Evolutionary conservation across 2,797 vertebrate species (phyloP), one percentile per base, ranked within the genome.

Genomic region (Spinus olivaceus): DNA sequence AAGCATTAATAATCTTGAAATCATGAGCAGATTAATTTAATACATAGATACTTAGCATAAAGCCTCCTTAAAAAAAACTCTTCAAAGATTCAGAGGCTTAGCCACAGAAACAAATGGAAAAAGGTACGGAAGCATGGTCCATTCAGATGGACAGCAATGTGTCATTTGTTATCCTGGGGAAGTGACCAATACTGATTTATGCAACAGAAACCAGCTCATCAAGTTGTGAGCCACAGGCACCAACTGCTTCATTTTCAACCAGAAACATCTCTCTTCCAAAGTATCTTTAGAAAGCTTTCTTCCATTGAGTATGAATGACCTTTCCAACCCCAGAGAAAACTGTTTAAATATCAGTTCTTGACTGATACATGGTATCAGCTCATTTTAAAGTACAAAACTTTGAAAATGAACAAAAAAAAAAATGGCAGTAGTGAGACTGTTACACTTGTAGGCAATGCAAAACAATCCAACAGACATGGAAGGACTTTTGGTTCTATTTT

Each of bases 381-480:
- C 11, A 65, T 14, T 41, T 73, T 39, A n/a, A 72, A 66, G 2
- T 24, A 66, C 30, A 51, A 7, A 16, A 73, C 41, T 60, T 37
- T 12, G n/a, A 64, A 81, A 81, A 10, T 1, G 1, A 82, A 42
- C 0, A 0, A 2, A 6, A 25, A 66, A 74, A 35, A 25, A 66
- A 74, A 35, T 4, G 10, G 30, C 10, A 60, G 35, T 8, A 47
- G 20, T 42, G 21, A 69, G 24, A 57, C 14, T n/a, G n/a, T 30
- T 53, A 82, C 10, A 41, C 10, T 3, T 3, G 9, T 3, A 72
- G 12, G 22, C 56, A 91, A 61, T 2, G 4, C 24, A 65, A 85
- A 89, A 61, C 12, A 51, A 78, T 3, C 66, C 69, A 65, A 19
- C 13, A 6, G 16, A 39, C 33, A 25, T 8, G 5, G 37, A 87